Base-by-base conservation (phyloP, 2,888 invertebrate genomes). In the Hydropsyche betteni region DNA sequence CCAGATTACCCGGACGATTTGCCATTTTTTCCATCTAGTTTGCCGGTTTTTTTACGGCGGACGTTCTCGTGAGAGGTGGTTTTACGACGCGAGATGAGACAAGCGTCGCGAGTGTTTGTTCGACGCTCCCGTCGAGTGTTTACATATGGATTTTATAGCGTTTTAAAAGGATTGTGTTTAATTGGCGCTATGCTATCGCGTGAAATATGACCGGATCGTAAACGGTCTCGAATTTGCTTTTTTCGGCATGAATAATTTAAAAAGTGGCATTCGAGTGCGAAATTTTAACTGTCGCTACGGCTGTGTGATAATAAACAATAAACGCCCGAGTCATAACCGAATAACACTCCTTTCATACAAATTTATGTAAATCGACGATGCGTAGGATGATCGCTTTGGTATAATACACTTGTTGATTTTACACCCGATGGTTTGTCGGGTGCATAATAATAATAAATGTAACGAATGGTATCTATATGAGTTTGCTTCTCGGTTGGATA, bases 101-200 rank as follows among this genome's bases (percentile, higher is more conserved):
- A 16, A 58, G 58, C 8, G 16, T 24, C 24, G 14, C 58, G 58
- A 58, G 58, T 58, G 16, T 58, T 58, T 58, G 58, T 24, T 5
- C 16, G 58, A 8, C 58, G 8, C 58, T 58, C 58, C 16, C 24
- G 8, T 58, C 58, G 58, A 58, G 58, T 58, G 58, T 58, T 36
- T 64, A 61, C 33, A 61, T 61, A 36, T 36, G 34, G 34, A 36
- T 55, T 55, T 55, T 55, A 55, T 55, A 16, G 55, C 64, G 36
- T 36, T 64, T 64, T 64, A n/a, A 33, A 64, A 34, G 24, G 64
- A 64, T 24, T n/a, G 24, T 36, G 64, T 64, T 36, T 64, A 64
- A 64, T 64, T 64, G 34, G 64, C 64, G n/a, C 34, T 36, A 64
- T 64, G 6, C 4, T 8, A 44, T 44, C 44, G 44, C 44, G 10